These are phyloP conservation scores for Chionis minor DNA, from an alignment of 2,113 vertebrate species.

Conservation along the genomic window DNA sequence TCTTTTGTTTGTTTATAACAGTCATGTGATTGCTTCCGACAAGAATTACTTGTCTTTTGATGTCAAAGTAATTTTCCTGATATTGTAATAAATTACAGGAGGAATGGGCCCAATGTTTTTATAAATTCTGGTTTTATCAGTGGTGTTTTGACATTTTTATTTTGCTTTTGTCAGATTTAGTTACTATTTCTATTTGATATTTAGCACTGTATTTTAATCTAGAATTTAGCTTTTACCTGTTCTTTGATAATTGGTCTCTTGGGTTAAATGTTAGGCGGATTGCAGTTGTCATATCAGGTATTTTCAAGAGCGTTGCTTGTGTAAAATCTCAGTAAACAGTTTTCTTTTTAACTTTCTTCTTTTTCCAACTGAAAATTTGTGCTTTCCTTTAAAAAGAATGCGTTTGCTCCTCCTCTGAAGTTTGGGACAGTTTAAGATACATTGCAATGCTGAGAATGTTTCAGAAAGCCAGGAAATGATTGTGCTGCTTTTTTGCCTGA, in stretches of 20 bases:
- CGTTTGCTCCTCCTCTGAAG: neutral
- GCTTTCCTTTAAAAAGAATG: neutral
- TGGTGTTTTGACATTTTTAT: neutral
- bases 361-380: neutral
- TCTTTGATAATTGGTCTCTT: conserved; percentile 14
- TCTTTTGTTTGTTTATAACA: neutral
- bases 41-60: neutral
- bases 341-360: neutral
- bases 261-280: neutral
- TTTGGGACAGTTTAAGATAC: neutral
- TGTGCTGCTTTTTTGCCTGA: neutral
- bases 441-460: neutral
- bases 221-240: neutral
- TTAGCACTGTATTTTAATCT: neutral
- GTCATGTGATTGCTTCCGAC: neutral
- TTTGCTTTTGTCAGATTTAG: neutral
- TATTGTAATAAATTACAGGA: neutral
- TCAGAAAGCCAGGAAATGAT: neutral
- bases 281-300: neutral
- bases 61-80: neutral
- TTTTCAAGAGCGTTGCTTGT: neutral
- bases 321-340: neutral
- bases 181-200: neutral
- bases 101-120: neutral
- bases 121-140: neutral